A percentile compares a stretch with the other conserved stretches of the same genome.
These are phyloP conservation scores for Phasia obesa DNA, from an alignment of 2,888 invertebrate species.

Conservation along the genomic window DNA sequence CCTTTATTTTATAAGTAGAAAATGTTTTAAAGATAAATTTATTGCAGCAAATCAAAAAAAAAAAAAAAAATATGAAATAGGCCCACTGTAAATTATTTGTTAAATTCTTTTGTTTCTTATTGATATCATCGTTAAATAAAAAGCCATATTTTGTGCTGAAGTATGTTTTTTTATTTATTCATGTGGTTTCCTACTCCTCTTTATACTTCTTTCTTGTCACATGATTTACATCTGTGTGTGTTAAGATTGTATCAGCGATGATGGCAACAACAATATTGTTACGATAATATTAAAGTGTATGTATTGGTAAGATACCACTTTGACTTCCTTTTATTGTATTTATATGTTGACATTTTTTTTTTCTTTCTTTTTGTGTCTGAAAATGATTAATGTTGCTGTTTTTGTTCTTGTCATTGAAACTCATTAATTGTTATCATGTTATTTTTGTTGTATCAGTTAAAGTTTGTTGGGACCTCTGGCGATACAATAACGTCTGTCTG, in stretches of 20 bases:
- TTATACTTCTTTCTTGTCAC: background rate
- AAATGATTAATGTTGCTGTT: slow-evolving; percentile 45
- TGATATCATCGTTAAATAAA: slow-evolving; percentile 27
- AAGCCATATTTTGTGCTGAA: slow-evolving; percentile 27
- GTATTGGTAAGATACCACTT: slow-evolving; percentile 28
- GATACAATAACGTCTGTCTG: background rate
- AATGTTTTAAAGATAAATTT: no score
- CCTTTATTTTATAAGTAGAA: no score
- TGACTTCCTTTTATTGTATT: slow-evolving; percentile 10
- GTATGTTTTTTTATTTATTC: slow-evolving; percentile 40
- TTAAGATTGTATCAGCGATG: slow-evolving; percentile 17
- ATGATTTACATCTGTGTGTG: background rate
- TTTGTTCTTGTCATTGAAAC: slow-evolving; percentile 31
- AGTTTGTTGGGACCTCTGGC: background rate
- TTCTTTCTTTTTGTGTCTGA: slow-evolving; percentile 15
- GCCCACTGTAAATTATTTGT: background rate
- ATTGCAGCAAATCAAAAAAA: no score
- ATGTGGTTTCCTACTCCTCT: background rate
- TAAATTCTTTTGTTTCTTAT: background rate
- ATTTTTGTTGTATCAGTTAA: slow-evolving; percentile 13
- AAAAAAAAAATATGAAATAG: no score
- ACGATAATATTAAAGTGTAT: slow-evolving; percentile 25
- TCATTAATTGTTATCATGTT: slow-evolving; percentile 20
- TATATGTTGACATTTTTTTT: no score
- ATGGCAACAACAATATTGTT: slow-evolving; percentile 23